A percentile compares a stretch with the other conserved stretches of the same genome.
phyloP scores from a whole-genome alignment of 2,888 invertebrate species.

The Meta bourneti region DNA sequence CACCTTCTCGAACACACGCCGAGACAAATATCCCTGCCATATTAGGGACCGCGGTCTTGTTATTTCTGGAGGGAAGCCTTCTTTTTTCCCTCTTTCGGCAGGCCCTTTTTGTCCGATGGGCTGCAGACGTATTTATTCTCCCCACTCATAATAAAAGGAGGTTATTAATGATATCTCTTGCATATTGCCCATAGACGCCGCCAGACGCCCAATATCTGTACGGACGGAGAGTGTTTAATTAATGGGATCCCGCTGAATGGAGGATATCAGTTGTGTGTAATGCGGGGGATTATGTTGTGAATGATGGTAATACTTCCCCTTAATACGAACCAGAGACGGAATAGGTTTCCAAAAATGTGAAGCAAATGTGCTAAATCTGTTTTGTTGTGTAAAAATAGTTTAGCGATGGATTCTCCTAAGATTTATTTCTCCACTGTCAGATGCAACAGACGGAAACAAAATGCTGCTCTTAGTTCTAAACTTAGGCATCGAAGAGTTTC shows the following conservation, averaged over 20 bases:
- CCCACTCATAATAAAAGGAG: slow-evolving; percentile 19
- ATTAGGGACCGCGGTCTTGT: slow-evolving; percentile 50
- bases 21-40: slow-evolving; percentile 62
- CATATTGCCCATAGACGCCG: background rate
- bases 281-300: background rate
- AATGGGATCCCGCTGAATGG: background rate
- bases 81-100: background rate
- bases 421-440: background rate
- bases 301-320: background rate
- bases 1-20: slow-evolving; percentile 30
- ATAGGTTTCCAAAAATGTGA: background rate
- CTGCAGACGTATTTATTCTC: slow-evolving; percentile 38
- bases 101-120: slow-evolving; percentile 28
- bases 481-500: too few relatives aligned
- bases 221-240: background rate
- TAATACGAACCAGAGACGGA: too few relatives aligned
- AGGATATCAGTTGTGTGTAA: background rate
- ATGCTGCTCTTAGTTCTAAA: too few relatives aligned
- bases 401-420: background rate
- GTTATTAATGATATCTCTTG: slow-evolving; percentile 49
- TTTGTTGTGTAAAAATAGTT: background rate
- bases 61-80: slow-evolving; percentile 19
- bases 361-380: background rate
- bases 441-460: too few relatives aligned
- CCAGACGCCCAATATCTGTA: background rate